phyloP scores from a whole-genome alignment of 2,113 vertebrate genomes.

The Phylloscopus trochilus region DNA sequence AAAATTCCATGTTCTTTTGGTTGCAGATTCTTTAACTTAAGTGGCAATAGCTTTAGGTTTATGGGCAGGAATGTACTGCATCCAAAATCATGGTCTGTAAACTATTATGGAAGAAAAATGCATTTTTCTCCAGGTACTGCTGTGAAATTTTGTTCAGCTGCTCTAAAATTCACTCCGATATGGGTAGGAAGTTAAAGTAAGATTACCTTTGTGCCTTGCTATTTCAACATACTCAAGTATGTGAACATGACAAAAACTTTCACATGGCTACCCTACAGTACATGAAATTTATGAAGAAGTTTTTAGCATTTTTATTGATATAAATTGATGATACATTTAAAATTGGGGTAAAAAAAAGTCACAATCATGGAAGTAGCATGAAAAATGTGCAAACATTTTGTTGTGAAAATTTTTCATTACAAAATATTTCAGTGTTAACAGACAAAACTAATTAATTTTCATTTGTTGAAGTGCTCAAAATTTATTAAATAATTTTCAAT shows the following conservation, averaged over 20 bases:
- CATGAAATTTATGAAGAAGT: neutral
- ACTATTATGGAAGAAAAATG: neutral
- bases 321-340: neutral
- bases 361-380: neutral
- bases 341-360: neutral
- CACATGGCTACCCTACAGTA: accelerated
- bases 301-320: neutral
- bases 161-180: neutral
- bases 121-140: neutral
- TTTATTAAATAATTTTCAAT: neutral
- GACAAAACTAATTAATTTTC: neutral
- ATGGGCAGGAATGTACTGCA: neutral
- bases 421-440: neutral
- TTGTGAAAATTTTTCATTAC: neutral
- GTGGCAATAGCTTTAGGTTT: neutral
- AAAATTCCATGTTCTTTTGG: neutral
- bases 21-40: neutral
- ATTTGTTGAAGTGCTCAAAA: neutral
- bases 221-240: neutral
- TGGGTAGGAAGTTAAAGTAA: neutral
- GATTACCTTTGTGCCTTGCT: neutral
- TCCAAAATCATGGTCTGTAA: neutral
- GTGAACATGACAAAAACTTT: neutral
- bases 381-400: neutral
- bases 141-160: neutral